Evolutionary conservation across 2,888 invertebrate genomes (phyloP), one percentile per base, ranked within the genome.

Genomic region (Leuctra nigra): DNA sequence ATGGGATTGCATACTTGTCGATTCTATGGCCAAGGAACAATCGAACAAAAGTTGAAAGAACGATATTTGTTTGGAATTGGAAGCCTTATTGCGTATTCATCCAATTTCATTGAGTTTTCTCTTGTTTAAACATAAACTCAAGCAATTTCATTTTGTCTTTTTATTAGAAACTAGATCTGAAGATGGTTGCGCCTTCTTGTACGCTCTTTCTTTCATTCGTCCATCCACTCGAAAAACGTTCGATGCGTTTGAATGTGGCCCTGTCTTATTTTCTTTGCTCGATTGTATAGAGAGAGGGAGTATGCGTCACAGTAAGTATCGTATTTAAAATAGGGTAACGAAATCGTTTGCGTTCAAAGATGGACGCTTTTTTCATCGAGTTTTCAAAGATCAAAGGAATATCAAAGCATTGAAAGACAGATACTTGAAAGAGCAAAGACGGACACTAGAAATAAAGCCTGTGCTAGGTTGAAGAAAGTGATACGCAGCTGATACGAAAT

Each of bases 51-150:
- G 29, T 6, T 29, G 29, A 29, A 29, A 7, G 29, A 29, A n/a
- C n/a, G n/a, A 29, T 29, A 29, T 29, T 6, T 29, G 29, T 29
- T 29, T 29, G 11, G 11, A 29, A 29, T 50, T 33, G 33, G 33
- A 35, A 50, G 50, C 11, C 33, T 22, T 50, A 50, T 50, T 50
- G 29, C 35, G 50, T 14, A 50, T 50, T 50, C 50, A 50, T 50
- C 33, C 50, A 50, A 50, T 50, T 33, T 50, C 50, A 50, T 50
- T 50, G 50, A 33, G 48, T 25, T 33, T 11, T 7, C 2, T 20
- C 35, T 50, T 13, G 14, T 35, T 14, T 35, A 22, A 50, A 33
- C 50, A 50, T 50, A 33, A 50, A 20, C 20, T 33, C 13, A 35
- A 35, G 35, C 35, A 50, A 50, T 50, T 50, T 50, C 50, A 33